Base-by-base conservation (phyloP, 2,888 invertebrate species). In the Parnassius mnemosyne region DNA sequence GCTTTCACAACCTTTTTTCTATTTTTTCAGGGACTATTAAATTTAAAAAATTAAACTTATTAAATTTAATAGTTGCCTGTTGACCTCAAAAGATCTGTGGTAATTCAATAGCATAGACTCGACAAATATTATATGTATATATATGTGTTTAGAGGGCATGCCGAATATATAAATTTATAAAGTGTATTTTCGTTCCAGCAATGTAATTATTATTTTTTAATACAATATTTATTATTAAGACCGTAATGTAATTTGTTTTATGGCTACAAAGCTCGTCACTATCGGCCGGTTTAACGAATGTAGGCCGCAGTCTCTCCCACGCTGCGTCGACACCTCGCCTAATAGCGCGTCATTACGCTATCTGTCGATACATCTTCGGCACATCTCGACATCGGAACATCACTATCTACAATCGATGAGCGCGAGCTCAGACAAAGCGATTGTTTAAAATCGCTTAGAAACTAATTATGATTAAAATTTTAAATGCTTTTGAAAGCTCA, bases 291-390 rank as follows among this genome's bases (percentile, higher is more conserved):
- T 68, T 66, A 66, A 50, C 60, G 67, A 79, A 89, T 85, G 87
- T 89, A 79, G 89, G 89, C 78, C 89, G 84, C 74, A 70, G 72
- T 52, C 74, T 80, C 84, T 89, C 90, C 87, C 90, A 89, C 90
- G 89, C 78, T 76, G 76, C 82, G 81, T 89, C 89, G 83, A 87
- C 88, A 86, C 87, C 87, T 87, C 70, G 80, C 78, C 76, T 86
- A 87, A 85, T 88, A 81, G 85, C 81, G 75, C 79, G 81, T 86
- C 86, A 88, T 89, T 89, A 88, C 82, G 76, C 75, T 87, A 89
- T 89, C 87, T 82, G 72, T 76, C 82, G 85, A 85, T 88, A 85
- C 83, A 87, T 88, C 88, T 84, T 71, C 73, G 75, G 73, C 71
- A 65, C 67, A 66, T 71, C 75, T 69, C 75, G 72, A 71, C 74